A percentile compares a stretch with the other conserved stretches of the same genome.
phyloP scores from a whole-genome alignment of 2,113 vertebrate genomes.

The Triplophysa dalaica region DNA sequence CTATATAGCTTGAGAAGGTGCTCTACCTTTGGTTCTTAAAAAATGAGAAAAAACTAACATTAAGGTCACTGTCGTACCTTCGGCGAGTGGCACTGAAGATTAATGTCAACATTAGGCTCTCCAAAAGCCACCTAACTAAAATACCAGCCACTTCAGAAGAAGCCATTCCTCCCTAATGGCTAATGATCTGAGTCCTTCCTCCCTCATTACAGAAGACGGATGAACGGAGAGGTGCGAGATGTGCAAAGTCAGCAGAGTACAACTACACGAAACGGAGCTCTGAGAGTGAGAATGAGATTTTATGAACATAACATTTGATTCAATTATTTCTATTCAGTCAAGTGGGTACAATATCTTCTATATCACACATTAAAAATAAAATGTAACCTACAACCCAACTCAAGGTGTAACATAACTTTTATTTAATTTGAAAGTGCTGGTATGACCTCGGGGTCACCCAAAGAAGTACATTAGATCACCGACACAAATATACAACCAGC shows the following conservation, averaged over 20 bases:
- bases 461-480: conserved; percentile 2
- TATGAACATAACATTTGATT: conserved; percentile 3
- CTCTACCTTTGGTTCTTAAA: conserved; percentile 31
- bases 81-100: conserved; percentile 32
- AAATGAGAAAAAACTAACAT: not conserved
- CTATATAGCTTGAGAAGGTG: not conserved
- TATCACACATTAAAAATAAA: conserved; percentile 22
- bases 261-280: conserved; percentile 29
- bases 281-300: conserved; percentile 9
- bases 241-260: conserved; percentile 52
- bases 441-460: not conserved
- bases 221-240: conserved; percentile 43
- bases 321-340: conserved; percentile 24
- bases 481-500: conserved; percentile 4
- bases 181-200: conserved; percentile 56
- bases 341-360: not conserved
- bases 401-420: not conserved
- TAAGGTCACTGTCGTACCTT: conserved; percentile 37
- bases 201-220: conserved; percentile 52
- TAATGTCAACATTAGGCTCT: conserved; percentile 44
- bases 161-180: conserved; percentile 49
- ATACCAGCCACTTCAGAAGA: conserved; percentile 39
- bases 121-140: conserved; percentile 49
- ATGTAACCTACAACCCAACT: not conserved
- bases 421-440: not conserved